Evolutionary conservation across 2,888 invertebrate species (phyloP).

Genomic region (Drosophila siamana): DNA sequence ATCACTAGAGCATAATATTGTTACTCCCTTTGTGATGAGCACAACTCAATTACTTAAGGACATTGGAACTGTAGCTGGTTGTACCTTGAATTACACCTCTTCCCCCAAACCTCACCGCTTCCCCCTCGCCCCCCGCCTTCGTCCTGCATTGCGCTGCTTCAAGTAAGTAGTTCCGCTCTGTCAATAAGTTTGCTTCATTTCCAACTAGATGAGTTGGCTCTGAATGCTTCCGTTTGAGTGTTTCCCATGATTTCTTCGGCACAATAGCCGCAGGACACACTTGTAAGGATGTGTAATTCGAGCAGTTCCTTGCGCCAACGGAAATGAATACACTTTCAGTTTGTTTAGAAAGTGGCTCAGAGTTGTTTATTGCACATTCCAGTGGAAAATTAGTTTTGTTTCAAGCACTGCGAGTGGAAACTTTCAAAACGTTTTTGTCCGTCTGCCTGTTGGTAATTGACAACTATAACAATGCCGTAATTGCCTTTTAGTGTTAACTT

Average conservation of each 20-base stretch:
- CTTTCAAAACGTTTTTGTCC: conserved; percentile 5
- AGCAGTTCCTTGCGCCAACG: conserved; percentile 15
- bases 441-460: not conserved
- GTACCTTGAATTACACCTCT: not conserved
- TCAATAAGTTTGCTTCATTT: conserved; percentile 8
- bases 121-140: not conserved
- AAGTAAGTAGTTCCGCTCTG: not conserved
- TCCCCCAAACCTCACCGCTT: too few relatives aligned
- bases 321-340: conserved; percentile 28
- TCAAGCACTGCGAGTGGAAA: conserved; percentile 1
- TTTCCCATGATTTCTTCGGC: not conserved
- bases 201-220: conserved; percentile 3
- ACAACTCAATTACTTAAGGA: not conserved
- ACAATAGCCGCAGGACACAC: conserved; percentile 1
- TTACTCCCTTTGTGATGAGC: not conserved
- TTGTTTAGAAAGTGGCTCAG: conserved; percentile 17
- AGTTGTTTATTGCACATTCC: conserved; percentile 16
- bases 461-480: conserved; percentile 29
- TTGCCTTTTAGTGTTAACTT: conserved; percentile 29
- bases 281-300: not conserved
- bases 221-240: conserved; percentile 11
- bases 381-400: conserved; percentile 15
- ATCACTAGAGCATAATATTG: not conserved
- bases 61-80: not conserved
- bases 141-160: too few relatives aligned